Evolutionary conservation across 1,140 invertebrate genomes (phyloP).

Genomic region (Drosophila miranda): DNA sequence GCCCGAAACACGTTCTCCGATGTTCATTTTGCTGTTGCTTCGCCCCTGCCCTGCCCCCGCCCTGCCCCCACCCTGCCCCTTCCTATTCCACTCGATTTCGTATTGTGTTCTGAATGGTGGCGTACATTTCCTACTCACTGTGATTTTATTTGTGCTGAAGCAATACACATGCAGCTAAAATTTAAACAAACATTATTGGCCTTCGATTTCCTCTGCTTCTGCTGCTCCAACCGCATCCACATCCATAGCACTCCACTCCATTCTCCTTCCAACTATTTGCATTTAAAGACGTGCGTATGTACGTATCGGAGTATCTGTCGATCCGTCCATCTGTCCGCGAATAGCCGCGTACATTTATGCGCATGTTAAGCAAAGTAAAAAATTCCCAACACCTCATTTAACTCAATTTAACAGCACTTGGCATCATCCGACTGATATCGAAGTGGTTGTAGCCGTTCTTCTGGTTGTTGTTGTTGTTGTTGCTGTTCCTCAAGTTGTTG

Average conservation of each 20-base stretch:
- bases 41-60: constrained; percentile 23
- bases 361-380: constrained; percentile 60
- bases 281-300: constrained; percentile 45
- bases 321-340: constrained; percentile 13
- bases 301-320: constrained; percentile 37
- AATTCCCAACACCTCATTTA: constrained; percentile 72
- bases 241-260: constrained; percentile 9
- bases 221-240: no score
- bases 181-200: constrained; percentile 79
- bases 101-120: constrained; percentile 54
- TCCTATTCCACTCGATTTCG: constrained; percentile 6
- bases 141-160: constrained; percentile 70
- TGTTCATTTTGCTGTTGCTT: constrained; percentile 41
- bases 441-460: constrained; percentile 26
- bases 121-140: constrained; percentile 78
- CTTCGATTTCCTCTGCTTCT: constrained; percentile 48
- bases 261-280: constrained; percentile 49
- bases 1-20: constrained; percentile 38
- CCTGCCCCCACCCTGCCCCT: no score
- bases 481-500: constrained; percentile 2
- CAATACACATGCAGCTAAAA: constrained; percentile 53
- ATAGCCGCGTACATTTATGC: constrained; percentile 47
- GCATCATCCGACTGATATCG: constrained; percentile 63
- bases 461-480: constrained; percentile 7
- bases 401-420: constrained; percentile 62